phyloP scores from a whole-genome alignment of 1,140 invertebrate genomes.

The Penaeus chinensis region DNA sequence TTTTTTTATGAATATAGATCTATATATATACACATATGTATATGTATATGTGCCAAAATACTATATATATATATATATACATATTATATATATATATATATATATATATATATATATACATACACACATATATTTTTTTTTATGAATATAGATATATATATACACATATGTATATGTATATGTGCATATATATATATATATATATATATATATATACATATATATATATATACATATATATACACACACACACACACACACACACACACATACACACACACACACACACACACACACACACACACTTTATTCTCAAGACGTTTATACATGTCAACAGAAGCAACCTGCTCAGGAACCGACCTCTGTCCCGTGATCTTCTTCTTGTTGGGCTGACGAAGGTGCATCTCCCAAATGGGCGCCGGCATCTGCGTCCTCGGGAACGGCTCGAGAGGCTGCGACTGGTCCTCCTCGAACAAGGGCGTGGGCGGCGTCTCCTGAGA shows the following conservation, averaged over 20 bases:
- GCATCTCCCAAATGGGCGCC: conserved; percentile 96
- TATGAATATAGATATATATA: too few species aligned
- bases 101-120: too few species aligned
- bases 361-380: conserved; percentile 97
- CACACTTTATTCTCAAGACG: background rate
- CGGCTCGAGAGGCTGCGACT: conserved; percentile 90
- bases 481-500: conserved; percentile 87
- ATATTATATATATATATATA: background rate
- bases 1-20: background rate
- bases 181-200: too few species aligned
- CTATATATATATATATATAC: background rate
- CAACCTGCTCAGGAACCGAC: conserved; percentile 66
- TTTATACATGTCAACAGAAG: background rate
- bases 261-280: too few species aligned
- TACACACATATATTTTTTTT: too few species aligned
- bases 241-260: too few species aligned
- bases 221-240: too few species aligned
- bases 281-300: too few species aligned
- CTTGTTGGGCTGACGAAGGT: conserved; percentile 94
- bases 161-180: too few species aligned
- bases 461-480: conserved; percentile 94
- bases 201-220: too few species aligned
- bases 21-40: background rate
- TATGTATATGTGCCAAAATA: background rate
- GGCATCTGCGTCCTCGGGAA: conserved; percentile 85